Percentiles rank a stretch among this genome's conserved stretches.
Evolutionary conservation across 2,797 vertebrate genomes (phyloP).

Genomic region (Sebastiscus albofasciatus): DNA sequence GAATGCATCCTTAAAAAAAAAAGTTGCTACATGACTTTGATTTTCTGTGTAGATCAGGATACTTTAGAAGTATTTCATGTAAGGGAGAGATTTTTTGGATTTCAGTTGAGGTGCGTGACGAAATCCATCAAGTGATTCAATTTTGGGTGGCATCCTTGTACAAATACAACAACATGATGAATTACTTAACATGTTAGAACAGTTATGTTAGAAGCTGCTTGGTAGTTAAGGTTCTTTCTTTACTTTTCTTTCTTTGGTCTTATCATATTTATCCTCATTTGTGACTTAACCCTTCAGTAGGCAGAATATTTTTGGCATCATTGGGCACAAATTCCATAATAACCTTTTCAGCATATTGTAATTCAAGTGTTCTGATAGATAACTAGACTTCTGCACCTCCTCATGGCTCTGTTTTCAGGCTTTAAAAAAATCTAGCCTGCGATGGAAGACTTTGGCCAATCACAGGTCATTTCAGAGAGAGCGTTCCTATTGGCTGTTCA

Average conservation of each 20-base stretch:
- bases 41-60: conserved; percentile 25
- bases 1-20: conserved; percentile 4
- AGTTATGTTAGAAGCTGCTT: neutral
- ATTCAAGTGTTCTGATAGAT: too few relatives aligned
- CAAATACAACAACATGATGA: neutral
- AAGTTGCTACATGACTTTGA: conserved; percentile 2
- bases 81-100: neutral
- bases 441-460: too few relatives aligned
- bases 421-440: too few relatives aligned
- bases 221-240: neutral
- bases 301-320: too few relatives aligned
- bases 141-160: neutral
- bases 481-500: too few relatives aligned
- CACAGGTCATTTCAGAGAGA: too few relatives aligned
- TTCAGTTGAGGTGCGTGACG: neutral
- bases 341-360: too few relatives aligned
- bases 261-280: neutral
- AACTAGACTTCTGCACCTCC: too few relatives aligned
- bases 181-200: neutral
- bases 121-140: neutral
- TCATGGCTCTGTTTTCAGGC: too few relatives aligned
- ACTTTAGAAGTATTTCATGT: conserved; percentile 6
- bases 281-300: too few relatives aligned
- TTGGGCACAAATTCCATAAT: too few relatives aligned
- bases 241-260: neutral